These are phyloP conservation scores for Drosophila tripunctata DNA, from an alignment of 2,888 invertebrate species.

Conservation along the genomic window DNA sequence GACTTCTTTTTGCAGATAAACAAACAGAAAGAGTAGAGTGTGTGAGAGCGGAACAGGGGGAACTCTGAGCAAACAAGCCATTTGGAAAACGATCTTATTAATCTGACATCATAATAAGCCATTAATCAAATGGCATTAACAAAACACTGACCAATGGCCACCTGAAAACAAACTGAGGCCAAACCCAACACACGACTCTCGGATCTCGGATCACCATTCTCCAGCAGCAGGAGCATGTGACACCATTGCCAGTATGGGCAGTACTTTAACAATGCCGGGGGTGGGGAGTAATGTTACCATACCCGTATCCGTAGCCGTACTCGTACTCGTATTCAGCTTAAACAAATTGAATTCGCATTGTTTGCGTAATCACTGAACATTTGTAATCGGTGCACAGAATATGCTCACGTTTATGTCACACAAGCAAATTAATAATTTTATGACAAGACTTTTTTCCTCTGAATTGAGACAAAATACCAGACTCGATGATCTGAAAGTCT, in stretches of 20 bases:
- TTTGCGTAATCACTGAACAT: constrained; percentile 66
- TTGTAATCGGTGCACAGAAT: constrained; percentile 64
- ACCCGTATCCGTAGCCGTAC: no score
- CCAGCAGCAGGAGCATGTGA: constrained; percentile 50
- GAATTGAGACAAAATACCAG: constrained; percentile 43
- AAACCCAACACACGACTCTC: constrained; percentile 49
- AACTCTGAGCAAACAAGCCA: constrained; percentile 37
- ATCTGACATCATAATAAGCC: constrained; percentile 84
- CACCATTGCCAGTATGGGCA: constrained; percentile 30
- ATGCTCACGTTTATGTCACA: constrained; percentile 76
- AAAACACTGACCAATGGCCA: constrained; percentile 66
- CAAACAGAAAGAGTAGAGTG: constrained; percentile 21
- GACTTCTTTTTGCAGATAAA: constrained; percentile 41
- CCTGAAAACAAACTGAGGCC: constrained; percentile 52
- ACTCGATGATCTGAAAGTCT: constrained; percentile 37
- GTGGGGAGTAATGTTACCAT: not conserved
- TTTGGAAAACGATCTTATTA: constrained; percentile 82
- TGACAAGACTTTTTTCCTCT: constrained; percentile 36
- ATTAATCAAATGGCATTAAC: constrained; percentile 82
- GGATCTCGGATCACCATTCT: constrained; percentile 47
- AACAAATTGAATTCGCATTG: constrained; percentile 79
- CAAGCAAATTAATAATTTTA: constrained; percentile 60
- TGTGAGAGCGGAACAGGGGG: not conserved
- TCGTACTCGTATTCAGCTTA: constrained; percentile 58
- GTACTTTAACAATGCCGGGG: constrained; percentile 6